A percentile compares a stretch with the other conserved stretches of the same genome.
These are phyloP conservation scores for Apteryx owenii DNA, from an alignment of 2,113 vertebrate genomes.

Conservation along the genomic window DNA sequence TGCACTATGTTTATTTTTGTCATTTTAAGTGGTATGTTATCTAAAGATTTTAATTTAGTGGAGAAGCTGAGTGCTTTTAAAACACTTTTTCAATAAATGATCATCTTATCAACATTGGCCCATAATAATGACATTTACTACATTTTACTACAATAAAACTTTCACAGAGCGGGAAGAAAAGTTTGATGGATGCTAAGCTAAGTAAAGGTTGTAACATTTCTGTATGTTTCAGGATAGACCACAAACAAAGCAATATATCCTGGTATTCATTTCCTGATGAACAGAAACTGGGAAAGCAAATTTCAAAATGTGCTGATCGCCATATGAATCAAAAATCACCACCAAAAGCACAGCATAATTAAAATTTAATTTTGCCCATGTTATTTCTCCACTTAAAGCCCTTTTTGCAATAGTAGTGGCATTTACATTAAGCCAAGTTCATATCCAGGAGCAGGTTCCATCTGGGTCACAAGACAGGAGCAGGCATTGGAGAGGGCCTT, in stretches of 20 bases:
- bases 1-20: conserved; percentile 1
- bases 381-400: not conserved
- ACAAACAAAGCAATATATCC: conserved; percentile 34
- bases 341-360: not conserved
- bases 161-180: conserved; percentile 33
- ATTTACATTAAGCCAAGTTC: not conserved
- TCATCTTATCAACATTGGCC: conserved; percentile 54
- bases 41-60: conserved; percentile 39
- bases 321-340: not conserved
- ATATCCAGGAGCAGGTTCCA: not conserved
- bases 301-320: conserved; percentile 3
- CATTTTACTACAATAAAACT: conserved; percentile 66
- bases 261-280: conserved; percentile 15
- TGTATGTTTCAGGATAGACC: conserved; percentile 46
- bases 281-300: conserved; percentile 10
- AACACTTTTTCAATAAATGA: conserved; percentile 38
- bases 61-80: not conserved
- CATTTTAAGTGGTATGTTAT: conserved; percentile 35
- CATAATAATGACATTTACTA: conserved; percentile 63
- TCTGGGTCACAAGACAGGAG: not conserved
- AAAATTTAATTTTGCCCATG: not conserved
- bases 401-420: not conserved
- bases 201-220: conserved; percentile 50
- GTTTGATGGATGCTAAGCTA: conserved; percentile 59
- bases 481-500: not conserved